phyloP scores from a whole-genome alignment of 92 coral and sea anemone genomes.

The Paragorgia papillata region DNA sequence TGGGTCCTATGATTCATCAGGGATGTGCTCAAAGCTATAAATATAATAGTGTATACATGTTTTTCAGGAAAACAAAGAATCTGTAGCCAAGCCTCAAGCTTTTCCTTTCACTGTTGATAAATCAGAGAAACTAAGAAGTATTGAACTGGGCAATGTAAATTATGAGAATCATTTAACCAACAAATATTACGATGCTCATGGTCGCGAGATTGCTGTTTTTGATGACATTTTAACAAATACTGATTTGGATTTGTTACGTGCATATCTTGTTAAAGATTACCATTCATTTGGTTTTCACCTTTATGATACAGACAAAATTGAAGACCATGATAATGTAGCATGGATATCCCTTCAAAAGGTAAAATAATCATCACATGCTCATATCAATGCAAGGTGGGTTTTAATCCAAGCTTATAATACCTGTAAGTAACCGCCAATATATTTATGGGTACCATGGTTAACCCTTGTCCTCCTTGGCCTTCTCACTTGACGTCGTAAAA shows the following conservation, averaged over 20 bases:
- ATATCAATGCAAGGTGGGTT: no score
- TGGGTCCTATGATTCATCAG: no score
- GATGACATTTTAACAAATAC: constrained; percentile 70
- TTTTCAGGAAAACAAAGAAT: constrained; percentile 14
- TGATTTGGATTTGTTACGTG: constrained; percentile 73
- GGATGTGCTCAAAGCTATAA: no score
- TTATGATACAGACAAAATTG: constrained; percentile 58
- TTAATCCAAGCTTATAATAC: no score
- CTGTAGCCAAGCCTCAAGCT: background rate
- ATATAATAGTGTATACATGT: background rate
- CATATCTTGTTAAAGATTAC: constrained; percentile 72
- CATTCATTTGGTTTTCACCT: constrained; percentile 68
- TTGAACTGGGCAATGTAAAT: constrained; percentile 54
- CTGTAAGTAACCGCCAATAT: no score
- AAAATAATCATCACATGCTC: background rate
- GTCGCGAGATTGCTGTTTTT: constrained; percentile 82
- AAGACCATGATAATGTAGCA: constrained; percentile 91
- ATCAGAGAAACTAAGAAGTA: constrained; percentile 20
- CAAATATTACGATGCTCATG: constrained; percentile 71
- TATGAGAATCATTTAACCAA: constrained; percentile 60
- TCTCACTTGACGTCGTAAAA: no score
- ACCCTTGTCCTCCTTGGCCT: no score
- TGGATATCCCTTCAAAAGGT: constrained; percentile 90
- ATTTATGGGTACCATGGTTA: no score
- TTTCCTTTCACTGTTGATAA: constrained; percentile 21